Evolutionary conservation across 1,140 invertebrate genomes (phyloP), one percentile per base, ranked within the genome.

Genomic region (Bombus vancouverensis): DNA sequence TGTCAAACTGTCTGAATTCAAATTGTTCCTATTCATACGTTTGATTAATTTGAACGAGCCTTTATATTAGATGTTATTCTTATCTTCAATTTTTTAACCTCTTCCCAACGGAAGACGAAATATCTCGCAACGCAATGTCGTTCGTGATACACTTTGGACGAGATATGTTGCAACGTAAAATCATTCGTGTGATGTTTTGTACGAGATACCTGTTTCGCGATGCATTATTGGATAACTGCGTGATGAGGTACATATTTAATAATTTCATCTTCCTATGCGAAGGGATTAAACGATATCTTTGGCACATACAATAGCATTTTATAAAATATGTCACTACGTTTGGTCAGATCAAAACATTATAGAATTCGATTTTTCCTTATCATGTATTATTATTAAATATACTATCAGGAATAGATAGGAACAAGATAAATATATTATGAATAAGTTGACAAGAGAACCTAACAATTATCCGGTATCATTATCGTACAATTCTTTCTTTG

Each of bases 221-320:
- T 6, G 18, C 0, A 53, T 22, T 22, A 0, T 53, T 1, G 47
- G 6, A 53, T 53, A 8, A 8, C 47, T 22, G 47, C 0, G 0
- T 53, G 18, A 47, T 15, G 15, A 47, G 47, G 13, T 47, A 47
- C 18, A 53, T 53, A 53, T 53, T 2, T 22, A 22, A 53, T 53
- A 47, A 22, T 53, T 53, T 53, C 47, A 5, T 22, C 6, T 53
- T 53, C 6, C 47, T 2, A 8, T 22, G 18, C 18, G 47, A 53
- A 18, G 6, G 5, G 5, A 6, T 18, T 42, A 10, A 73, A 73
- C 13, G 44, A 25, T 73, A 42, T 10, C 13, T 3, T 47, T 53
- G 47, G 22, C 18, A 18, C 18, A 22, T 53, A 8, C 47, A 22
- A 8, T 22, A 53, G 0, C 47, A 53, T 8, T 22, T 53, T 53